A percentile compares a stretch with the other conserved stretches of the same genome.
Conservation (phyloP, 2,113 vertebrate genomes). For the Steatornis caripensis region DNA sequence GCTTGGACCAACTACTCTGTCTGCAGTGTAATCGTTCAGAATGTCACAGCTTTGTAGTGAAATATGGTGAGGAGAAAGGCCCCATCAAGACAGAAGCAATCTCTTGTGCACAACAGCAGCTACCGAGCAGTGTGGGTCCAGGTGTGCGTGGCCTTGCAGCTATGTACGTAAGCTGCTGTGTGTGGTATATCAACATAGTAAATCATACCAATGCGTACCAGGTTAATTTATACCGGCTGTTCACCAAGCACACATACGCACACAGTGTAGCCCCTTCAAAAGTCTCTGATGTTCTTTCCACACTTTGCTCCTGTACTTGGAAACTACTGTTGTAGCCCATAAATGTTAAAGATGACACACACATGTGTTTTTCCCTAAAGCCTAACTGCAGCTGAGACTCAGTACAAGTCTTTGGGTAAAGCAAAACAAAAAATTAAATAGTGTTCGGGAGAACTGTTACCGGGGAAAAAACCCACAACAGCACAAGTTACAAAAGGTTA, state of each 20-base stretch:
- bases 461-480: background rate
- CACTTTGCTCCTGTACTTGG: background rate
- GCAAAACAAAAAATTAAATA: background rate
- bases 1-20: background rate
- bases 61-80: fast-evolving
- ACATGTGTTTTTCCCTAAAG: background rate
- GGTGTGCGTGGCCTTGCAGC: background rate
- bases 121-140: background rate
- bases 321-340: background rate
- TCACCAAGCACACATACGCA: background rate
- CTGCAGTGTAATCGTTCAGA: background rate
- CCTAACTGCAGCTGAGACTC: background rate
- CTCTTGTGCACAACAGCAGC: background rate
- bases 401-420: background rate
- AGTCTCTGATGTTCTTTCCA: background rate
- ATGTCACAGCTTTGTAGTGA: background rate
- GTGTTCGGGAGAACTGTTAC: background rate
- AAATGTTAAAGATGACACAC: background rate
- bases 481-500: background rate
- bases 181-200: too few relatives aligned
- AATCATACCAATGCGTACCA: background rate
- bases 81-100: background rate
- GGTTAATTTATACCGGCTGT: too few relatives aligned
- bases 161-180: background rate
- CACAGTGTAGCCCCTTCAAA: background rate